These are phyloP conservation scores for Spatula clypeata DNA, from an alignment of 2,797 vertebrate species.

Conservation along the genomic window DNA sequence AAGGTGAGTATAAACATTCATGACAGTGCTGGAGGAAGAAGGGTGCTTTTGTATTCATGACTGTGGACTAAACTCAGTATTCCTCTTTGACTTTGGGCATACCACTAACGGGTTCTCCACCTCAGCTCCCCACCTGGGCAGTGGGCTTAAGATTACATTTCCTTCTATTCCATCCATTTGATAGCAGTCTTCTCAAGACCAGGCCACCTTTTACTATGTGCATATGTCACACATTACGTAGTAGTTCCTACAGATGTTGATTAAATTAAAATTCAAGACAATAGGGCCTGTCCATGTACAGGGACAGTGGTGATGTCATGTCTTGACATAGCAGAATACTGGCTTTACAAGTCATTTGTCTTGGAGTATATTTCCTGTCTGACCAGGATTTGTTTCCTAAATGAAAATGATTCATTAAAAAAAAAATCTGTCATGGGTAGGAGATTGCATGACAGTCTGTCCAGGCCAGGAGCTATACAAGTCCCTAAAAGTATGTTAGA, in stretches of 20 bases:
- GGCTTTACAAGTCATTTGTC: not conserved
- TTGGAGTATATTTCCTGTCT: not conserved
- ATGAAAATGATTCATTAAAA: not conserved
- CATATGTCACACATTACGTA: not conserved
- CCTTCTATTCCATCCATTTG: not conserved
- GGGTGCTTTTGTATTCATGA: not conserved
- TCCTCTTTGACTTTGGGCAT: not conserved
- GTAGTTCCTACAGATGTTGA: not conserved
- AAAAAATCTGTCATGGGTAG: not conserved
- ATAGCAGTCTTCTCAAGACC: not conserved
- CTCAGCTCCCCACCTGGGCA: not conserved
- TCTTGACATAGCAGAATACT: not conserved
- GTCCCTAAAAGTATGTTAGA: not conserved
- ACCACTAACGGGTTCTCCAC: not conserved
- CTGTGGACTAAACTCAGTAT: not conserved
- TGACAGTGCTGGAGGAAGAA: not conserved
- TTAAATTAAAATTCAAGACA: not conserved
- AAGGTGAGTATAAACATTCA: constrained; percentile 21
- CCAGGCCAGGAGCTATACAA: not conserved
- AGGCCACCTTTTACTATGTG: not conserved
- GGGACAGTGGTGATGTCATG: not conserved
- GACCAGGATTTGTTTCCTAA: not conserved
- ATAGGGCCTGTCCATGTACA: accelerated
- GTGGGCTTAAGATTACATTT: not conserved
- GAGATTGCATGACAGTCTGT: not conserved